A percentile compares a stretch with the other conserved stretches of the same genome.
phyloP scores from a whole-genome alignment of 2,888 invertebrate species.

The Xestobium rufovillosum region DNA sequence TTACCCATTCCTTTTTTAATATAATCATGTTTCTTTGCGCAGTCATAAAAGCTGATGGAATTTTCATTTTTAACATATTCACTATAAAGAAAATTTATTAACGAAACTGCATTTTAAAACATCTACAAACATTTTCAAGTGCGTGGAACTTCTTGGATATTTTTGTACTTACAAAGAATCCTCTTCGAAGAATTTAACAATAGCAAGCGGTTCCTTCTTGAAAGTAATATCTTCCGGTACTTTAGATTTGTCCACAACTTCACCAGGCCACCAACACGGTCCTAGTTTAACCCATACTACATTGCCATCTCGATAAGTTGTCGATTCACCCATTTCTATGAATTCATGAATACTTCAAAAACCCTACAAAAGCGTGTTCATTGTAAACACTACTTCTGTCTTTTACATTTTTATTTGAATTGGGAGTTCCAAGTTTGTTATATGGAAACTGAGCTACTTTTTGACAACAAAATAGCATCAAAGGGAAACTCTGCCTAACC shows the following conservation, averaged over 20 bases:
- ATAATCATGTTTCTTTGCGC: conserved; percentile 69
- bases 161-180: conserved; percentile 63
- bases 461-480: no score
- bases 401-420: no score
- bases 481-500: no score
- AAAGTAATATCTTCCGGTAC: conserved; percentile 64
- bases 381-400: conserved; percentile 51
- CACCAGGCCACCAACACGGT: conserved; percentile 80
- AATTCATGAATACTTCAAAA: no score
- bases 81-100: conserved; percentile 50
- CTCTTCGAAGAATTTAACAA: conserved; percentile 81
- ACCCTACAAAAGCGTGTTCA: no score
- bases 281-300: conserved; percentile 82
- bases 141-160: no score
- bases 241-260: conserved; percentile 56
- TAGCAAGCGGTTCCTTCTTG: conserved; percentile 66
- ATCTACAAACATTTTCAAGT: no score
- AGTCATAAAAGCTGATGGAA: conserved; percentile 69
- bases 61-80: conserved; percentile 69
- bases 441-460: no score
- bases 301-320: conserved; percentile 63
- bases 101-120: not conserved
- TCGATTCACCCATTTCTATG: no score
- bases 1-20: conserved; percentile 76
- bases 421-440: no score